These are phyloP conservation scores for Rhinopomastus cyanomelas DNA, from an alignment of 2,113 vertebrate genomes.

Conservation along the genomic window DNA sequence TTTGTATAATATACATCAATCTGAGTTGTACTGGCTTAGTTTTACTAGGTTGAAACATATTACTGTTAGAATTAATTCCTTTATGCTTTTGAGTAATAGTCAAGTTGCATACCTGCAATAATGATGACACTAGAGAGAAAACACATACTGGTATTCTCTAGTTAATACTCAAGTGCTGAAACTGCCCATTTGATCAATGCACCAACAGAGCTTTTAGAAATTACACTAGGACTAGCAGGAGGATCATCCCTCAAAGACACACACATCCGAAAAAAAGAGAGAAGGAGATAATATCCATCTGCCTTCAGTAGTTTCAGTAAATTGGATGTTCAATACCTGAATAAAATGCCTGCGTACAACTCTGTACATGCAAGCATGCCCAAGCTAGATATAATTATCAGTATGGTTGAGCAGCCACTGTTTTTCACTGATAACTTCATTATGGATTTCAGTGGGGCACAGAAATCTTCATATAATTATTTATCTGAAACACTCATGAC, in stretches of 20 bases:
- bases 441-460: background rate
- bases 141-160: background rate
- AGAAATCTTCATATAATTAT: background rate
- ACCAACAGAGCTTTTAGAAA: background rate
- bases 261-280: background rate
- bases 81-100: background rate
- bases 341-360: background rate
- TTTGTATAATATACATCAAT: background rate
- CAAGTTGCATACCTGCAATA: background rate
- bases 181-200: background rate
- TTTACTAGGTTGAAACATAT: background rate
- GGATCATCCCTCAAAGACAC: accelerated
- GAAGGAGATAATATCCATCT: background rate
- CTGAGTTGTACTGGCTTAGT: background rate
- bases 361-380: background rate
- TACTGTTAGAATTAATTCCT: background rate
- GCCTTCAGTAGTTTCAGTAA: background rate
- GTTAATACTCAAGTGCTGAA: background rate
- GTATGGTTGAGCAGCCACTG: background rate
- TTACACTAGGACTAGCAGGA: background rate
- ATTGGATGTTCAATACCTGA: background rate
- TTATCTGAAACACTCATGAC: background rate
- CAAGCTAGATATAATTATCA: background rate
- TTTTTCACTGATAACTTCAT: background rate
- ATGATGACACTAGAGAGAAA: background rate